These are phyloP conservation scores for Blastomussa wellsi DNA, from an alignment of 92 coral and sea anemone species.

Conservation along the genomic window DNA sequence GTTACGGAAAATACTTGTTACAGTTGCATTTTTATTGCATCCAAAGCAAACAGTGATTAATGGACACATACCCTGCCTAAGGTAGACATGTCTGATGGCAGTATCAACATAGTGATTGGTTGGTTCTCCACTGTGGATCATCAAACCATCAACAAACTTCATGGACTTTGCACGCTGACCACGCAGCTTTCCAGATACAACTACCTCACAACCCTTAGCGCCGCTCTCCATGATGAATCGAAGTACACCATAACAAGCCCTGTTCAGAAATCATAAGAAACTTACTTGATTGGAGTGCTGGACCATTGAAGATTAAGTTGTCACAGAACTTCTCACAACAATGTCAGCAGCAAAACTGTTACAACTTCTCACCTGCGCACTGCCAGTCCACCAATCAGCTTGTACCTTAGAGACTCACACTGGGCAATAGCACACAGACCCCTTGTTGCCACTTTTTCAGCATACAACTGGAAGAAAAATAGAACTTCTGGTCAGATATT, in stretches of 20 bases:
- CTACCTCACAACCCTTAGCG: constrained; percentile 98
- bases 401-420: constrained; percentile 97
- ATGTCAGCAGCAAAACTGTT: too few relatives aligned
- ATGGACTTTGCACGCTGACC: constrained; percentile 99
- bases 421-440: constrained; percentile 99
- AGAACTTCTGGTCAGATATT: background rate
- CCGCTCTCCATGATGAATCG: constrained; percentile 99
- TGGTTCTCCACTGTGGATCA: constrained; percentile 99
- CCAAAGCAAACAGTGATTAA: background rate
- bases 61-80: constrained; percentile 81
- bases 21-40: background rate
- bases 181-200: constrained; percentile 98
- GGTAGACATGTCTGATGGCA: constrained; percentile 96
- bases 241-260: constrained; percentile 99
- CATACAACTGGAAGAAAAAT: constrained; percentile 73
- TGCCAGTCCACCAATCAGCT: constrained; percentile 98
- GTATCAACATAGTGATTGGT: constrained; percentile 95
- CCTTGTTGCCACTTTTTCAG: constrained; percentile 98
- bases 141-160: constrained; percentile 99
- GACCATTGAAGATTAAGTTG: background rate
- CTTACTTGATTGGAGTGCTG: background rate
- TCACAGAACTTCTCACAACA: background rate
- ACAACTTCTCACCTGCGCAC: constrained; percentile 76
- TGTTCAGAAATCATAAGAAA: constrained; percentile 14
- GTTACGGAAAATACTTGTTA: too few relatives aligned